Evolutionary conservation across 2,797 vertebrate species (phyloP).

Genomic region (Sebastolobus alascanus): DNA sequence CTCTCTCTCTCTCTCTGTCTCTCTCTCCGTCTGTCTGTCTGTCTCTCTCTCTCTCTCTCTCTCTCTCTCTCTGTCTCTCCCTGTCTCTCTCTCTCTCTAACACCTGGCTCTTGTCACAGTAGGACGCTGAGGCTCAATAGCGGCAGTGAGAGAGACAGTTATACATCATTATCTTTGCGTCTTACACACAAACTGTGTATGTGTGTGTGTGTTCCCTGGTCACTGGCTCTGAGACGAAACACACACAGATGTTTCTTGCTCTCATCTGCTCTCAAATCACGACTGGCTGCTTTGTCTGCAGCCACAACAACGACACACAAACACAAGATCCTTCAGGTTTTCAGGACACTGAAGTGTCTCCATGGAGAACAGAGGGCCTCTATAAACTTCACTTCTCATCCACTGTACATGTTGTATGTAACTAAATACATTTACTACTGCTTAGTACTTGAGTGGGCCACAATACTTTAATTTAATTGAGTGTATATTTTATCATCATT

Average conservation of each 20-base stretch:
- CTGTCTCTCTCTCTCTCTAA: slow-evolving; percentile 61
- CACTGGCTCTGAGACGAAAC: slow-evolving; percentile 50
- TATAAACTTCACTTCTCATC: slow-evolving; percentile 1
- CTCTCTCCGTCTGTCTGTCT: slow-evolving; percentile 47
- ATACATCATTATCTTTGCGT: slow-evolving; percentile 81
- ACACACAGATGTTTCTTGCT: slow-evolving; percentile 50
- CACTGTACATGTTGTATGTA: neutral
- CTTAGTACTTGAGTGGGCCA: neutral
- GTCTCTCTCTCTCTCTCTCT: slow-evolving; percentile 60
- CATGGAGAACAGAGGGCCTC: neutral
- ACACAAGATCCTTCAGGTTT: slow-evolving; percentile 7
- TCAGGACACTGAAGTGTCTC: neutral
- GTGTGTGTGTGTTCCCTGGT: slow-evolving; percentile 25
- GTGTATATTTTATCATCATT: neutral
- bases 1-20: slow-evolving; percentile 52
- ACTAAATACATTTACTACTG: neutral
- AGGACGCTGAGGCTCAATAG: slow-evolving; percentile 79
- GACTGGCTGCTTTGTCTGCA: slow-evolving; percentile 25
- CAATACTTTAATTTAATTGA: neutral
- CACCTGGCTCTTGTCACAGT: slow-evolving; percentile 88
- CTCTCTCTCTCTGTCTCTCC: slow-evolving; percentile 58
- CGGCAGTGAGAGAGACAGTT: slow-evolving; percentile 77
- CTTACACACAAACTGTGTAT: slow-evolving; percentile 18
- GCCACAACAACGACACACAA: slow-evolving; percentile 8
- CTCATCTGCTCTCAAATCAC: slow-evolving; percentile 48